Base-by-base conservation (phyloP, 2,113 vertebrate species). In the Dolichallabes microphthalmus region DNA sequence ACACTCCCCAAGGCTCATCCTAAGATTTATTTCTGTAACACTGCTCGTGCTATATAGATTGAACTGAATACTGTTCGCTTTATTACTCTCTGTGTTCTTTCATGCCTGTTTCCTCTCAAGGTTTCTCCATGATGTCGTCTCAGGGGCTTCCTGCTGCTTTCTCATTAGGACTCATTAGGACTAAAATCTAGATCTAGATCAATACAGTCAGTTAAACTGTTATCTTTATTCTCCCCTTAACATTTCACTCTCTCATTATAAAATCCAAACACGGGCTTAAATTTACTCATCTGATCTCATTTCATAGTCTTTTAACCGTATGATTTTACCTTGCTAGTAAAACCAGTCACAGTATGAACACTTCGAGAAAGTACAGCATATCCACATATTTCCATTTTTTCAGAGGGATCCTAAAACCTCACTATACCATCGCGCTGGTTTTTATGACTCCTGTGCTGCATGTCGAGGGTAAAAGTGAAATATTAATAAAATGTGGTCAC, bases 111-210 rank as follows among this genome's bases (percentile, higher is more conserved):
- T 17, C 27, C 27, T 66, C 27, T 15, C 27, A 66, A 66, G 13
- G n/a, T 66, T 66, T 69, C 66, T 20, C 20, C 32, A 30, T 35
- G 6, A 35, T 10, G 32, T 32, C 30, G 4, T 71, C 60, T 61
- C 19, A 4, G 15, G 55, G 60, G 22, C 60, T 61, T 61, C 32
- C 68, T 39, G 68, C 10, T 8, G 8, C 15, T 30, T 7, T 14
- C 64, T 68, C 64, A 17, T 68, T 68, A 39, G 68, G 68, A 71
- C 68, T 71, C 32, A 39, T 64, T 64, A 64, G 61, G 61, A 27
- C 25, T 64, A 27, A 32, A 71, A 71, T 39, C 68, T 3, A 75
- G 52, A 53, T 50, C 25, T 75, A 14, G 15, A 52, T 75, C 73
- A 75, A 75, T 75, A 75, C 22, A 50, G 73, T 5, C 73, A 14